phyloP scores from a whole-genome alignment of 2,113 vertebrate genomes.

The Atractosteus spatula region DNA sequence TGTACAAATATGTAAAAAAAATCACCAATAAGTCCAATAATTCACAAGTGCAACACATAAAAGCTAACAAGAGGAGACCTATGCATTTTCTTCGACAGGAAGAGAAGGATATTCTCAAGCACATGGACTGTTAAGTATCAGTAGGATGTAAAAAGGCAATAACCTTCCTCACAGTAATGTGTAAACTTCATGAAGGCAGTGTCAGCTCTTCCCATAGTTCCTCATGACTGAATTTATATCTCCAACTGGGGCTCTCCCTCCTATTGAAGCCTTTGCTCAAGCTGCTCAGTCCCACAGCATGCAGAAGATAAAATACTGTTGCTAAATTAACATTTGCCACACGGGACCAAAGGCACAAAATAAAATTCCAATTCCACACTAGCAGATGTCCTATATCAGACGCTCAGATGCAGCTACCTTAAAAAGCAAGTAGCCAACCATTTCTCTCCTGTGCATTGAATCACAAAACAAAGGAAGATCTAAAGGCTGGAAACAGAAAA shows the following conservation, averaged over 20 bases:
- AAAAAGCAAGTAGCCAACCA: conserved; percentile 14
- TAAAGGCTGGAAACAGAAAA: not conserved
- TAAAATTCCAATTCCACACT: conserved; percentile 50
- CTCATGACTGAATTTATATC: conserved; percentile 21
- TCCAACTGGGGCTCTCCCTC: not conserved
- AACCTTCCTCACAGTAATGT: conserved; percentile 23
- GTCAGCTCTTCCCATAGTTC: conserved; percentile 27
- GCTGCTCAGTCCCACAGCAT: conserved; percentile 35
- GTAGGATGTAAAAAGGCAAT: conserved; percentile 24
- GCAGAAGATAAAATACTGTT: conserved; percentile 37
- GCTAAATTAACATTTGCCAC: conserved; percentile 54
- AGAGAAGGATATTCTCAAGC: not conserved
- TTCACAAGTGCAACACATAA: no score
- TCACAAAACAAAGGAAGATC: conserved; percentile 21
- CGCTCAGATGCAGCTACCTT: conserved; percentile 43
- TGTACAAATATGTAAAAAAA: no score
- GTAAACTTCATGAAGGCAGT: conserved; percentile 32
- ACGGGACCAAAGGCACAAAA: conserved; percentile 46
- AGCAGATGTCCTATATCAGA: conserved; percentile 70
- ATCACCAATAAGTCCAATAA: no score
- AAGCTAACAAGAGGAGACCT: no score
- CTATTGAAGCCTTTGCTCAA: not conserved
- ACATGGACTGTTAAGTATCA: conserved; percentile 12
- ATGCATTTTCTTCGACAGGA: not conserved
- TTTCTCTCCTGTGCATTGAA: not conserved